Evolutionary conservation across 2,113 vertebrate species (phyloP).

Genomic region (Brachyhypopomus occidentalis): DNA sequence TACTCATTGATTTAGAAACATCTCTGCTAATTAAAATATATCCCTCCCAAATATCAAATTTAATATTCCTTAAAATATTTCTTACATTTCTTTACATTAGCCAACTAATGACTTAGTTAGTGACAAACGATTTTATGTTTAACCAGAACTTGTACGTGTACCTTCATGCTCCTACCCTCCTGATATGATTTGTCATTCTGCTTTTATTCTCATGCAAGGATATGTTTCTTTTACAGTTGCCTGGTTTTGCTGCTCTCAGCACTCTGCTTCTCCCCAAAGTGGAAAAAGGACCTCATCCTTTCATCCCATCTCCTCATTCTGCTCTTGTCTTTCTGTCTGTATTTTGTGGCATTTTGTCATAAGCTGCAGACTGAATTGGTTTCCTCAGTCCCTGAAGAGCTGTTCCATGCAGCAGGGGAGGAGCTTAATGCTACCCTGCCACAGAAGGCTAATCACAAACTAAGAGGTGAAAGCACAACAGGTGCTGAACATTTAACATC

Average conservation of each 20-base stretch:
- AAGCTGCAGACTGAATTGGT: constrained; percentile 12
- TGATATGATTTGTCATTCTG: neutral
- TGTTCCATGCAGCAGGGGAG: constrained; percentile 23
- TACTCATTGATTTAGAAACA: too few relatives aligned
- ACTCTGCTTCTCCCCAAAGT: constrained; percentile 7
- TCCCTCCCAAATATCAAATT: too few relatives aligned
- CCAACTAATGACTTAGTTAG: too few relatives aligned
- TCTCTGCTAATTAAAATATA: too few relatives aligned
- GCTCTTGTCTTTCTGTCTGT: neutral
- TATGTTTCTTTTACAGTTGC: neutral
- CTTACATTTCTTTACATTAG: too few relatives aligned
- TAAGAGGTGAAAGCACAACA: constrained; percentile 7
- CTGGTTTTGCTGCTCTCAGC: constrained; percentile 23
- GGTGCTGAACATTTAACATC: constrained; percentile 11
- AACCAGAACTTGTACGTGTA: too few relatives aligned
- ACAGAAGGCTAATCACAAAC: neutral
- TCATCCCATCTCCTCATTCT: constrained; percentile 1
- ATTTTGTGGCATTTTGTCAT: constrained; percentile 22
- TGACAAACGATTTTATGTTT: too few relatives aligned
- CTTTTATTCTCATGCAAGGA: neutral
- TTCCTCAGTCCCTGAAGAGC: constrained; percentile 16
- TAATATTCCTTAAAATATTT: too few relatives aligned
- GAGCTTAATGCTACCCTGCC: constrained; percentile 7
- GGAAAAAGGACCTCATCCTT: constrained; percentile 17
- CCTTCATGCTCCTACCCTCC: neutral